Percentiles rank a stretch among this genome's conserved stretches.
Conservation (phyloP, 2,888 invertebrate species). For the Syritta pipiens region DNA sequence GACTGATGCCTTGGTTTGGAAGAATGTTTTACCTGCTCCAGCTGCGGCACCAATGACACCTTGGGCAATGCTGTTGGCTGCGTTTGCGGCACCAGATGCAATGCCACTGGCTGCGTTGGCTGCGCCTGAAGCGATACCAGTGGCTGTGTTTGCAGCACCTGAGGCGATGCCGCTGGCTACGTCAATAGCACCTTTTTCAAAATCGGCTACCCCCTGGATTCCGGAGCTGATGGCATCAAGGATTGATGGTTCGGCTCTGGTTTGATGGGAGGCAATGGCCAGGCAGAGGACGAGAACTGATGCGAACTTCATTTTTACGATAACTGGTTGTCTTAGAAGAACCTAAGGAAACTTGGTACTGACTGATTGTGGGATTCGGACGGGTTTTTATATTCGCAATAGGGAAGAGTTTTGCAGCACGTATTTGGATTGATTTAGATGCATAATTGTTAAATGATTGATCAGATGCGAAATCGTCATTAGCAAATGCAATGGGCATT, state of each 20-base stretch:
- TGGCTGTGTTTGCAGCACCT: no score
- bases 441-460: no score
- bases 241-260: background rate
- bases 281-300: conserved; percentile 37
- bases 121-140: conserved; percentile 6
- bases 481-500: no score
- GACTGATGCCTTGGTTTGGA: background rate
- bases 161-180: conserved; percentile 20
- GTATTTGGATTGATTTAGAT: background rate
- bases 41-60: background rate
- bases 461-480: no score
- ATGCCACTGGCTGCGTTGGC: conserved; percentile 2
- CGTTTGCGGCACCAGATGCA: background rate
- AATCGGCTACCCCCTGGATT: background rate
- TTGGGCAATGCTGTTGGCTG: background rate
- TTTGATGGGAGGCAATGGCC: conserved; percentile 29
- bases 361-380: background rate
- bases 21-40: background rate
- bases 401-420: background rate
- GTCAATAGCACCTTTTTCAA: conserved; percentile 8
- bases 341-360: conserved; percentile 39
- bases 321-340: background rate
- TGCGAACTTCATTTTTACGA: conserved; percentile 38
- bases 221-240: conserved; percentile 6
- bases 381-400: conserved; percentile 37